A percentile compares a stretch with the other conserved stretches of the same genome.
Conservation (phyloP, 2,888 invertebrate genomes). For the Cerastis leucographa region DNA sequence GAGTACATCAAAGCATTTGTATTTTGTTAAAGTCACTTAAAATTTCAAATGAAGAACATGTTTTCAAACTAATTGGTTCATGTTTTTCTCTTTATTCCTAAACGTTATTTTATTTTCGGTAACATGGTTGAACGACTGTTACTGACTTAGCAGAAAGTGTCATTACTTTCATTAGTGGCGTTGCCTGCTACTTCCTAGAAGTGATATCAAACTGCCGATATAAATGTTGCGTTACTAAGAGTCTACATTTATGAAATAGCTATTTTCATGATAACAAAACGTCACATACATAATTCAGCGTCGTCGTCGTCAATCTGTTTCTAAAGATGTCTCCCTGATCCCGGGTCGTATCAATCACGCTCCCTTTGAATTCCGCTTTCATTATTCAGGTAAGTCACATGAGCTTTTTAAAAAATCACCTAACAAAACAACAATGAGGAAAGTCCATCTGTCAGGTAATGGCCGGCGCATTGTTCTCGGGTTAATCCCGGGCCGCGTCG, state of each 20-base stretch:
- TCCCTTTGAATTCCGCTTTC: slow-evolving; percentile 51
- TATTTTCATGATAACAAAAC: background rate
- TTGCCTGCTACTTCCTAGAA: background rate
- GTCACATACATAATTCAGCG: slow-evolving; percentile 2
- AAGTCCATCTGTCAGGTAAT: slow-evolving; percentile 73
- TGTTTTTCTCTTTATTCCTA: background rate
- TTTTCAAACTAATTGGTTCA: background rate
- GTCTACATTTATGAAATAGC: background rate
- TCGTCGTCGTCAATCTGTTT: slow-evolving; percentile 12
- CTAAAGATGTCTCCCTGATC: background rate
- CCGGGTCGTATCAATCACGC: slow-evolving; percentile 48
- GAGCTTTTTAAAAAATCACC: slow-evolving; percentile 56
- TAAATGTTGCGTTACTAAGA: background rate
- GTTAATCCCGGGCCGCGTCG: slow-evolving; percentile 73
- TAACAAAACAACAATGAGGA: slow-evolving; percentile 64
- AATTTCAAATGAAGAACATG: background rate
- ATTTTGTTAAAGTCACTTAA: background rate
- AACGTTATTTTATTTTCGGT: background rate
- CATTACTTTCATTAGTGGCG: background rate
- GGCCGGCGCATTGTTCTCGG: slow-evolving; percentile 76
- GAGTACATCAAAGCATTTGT: background rate
- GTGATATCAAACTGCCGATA: background rate
- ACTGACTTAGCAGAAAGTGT: background rate
- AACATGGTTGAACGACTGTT: background rate
- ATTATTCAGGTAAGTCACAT: slow-evolving; percentile 63